Evolutionary conservation across 2,797 vertebrate species (phyloP), one percentile per base, ranked within the genome.

Genomic region (Leuciscus waleckii): DNA sequence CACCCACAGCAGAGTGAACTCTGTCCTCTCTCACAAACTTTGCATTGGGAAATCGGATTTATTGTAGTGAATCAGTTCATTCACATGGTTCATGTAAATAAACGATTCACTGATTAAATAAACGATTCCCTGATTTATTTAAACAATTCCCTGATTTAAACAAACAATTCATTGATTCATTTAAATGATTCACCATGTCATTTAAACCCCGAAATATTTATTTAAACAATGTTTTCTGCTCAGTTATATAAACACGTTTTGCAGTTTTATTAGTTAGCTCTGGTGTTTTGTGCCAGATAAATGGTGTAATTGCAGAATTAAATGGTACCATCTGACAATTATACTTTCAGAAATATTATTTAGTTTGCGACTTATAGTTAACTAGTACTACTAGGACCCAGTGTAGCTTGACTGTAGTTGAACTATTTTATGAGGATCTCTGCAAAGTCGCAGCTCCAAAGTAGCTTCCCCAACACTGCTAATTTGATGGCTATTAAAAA

Each of bases 21-120:
- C 58, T 78, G 37, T 63, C 76, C 76, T 78, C 37, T 56, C 56
- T 78, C n/a, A 41, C 23, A 9, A n/a, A 26, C 19, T 14, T 41
- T 78, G 75, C 54, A 41, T 61, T 79, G 77, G 39, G 77, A 79
- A 79, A 79, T 65, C 17, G 17, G 61, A 49, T 79, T 46, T 19
- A 7, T 21, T 79, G 65, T 32, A 63, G 78, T 23, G 61, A 67
- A 79, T 79, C 78, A 65, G 58, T 65, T 79, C 58, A 79, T 79
- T 65, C 58, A 63, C 41, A 65, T 79, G 58, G 58, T 65, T 46
- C 17, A 3, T 49, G 61, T 79, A 79, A 67, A 80, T 67, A 80
- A 80, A 67, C 43, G 41, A 80, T 67, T 67, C 78, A 35, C 16
- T 35, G 78, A 68, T 68, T 80, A 80, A 80, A 80, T 80, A 80